A percentile compares a stretch with the other conserved stretches of the same genome.
These are phyloP conservation scores for Marronus borbonicus DNA, from an alignment of 2,888 invertebrate species.

Conservation along the genomic window DNA sequence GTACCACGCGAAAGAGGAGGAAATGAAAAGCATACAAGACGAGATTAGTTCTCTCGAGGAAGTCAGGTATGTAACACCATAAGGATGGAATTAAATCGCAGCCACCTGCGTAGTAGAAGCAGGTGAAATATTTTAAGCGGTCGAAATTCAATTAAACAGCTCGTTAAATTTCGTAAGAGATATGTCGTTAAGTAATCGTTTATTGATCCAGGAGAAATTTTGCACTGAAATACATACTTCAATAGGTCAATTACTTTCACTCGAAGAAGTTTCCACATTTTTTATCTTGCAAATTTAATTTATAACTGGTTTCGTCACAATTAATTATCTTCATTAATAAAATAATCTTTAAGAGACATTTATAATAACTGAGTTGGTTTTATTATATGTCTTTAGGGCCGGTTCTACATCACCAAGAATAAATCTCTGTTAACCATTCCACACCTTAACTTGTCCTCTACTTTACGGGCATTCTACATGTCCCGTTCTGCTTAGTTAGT, in stretches of 20 bases:
- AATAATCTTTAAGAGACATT: too few relatives aligned
- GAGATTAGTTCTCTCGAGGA: constrained; percentile 88
- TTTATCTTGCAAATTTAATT: not conserved
- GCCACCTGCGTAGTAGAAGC: not conserved
- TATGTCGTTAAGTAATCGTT: constrained; percentile 8
- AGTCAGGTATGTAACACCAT: constrained; percentile 77
- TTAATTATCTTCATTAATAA: too few relatives aligned
- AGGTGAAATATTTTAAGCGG: not conserved
- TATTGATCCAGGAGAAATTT: not conserved
- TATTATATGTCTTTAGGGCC: too few relatives aligned
- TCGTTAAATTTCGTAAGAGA: constrained; percentile 13
- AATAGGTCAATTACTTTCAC: not conserved
- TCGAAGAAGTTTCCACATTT: not conserved
- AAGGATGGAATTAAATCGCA: not conserved
- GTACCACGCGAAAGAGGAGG: constrained; percentile 78
- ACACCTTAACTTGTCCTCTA: too few relatives aligned
- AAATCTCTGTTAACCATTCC: too few relatives aligned
- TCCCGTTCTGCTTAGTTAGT: too few relatives aligned
- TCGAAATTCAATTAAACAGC: not conserved
- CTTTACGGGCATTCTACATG: too few relatives aligned
- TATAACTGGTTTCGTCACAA: too few relatives aligned
- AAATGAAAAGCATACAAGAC: constrained; percentile 87
- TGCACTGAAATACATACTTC: not conserved
- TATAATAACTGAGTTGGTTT: too few relatives aligned
- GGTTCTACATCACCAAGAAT: too few relatives aligned